Evolutionary conservation across 1,140 invertebrate species (phyloP).

Genomic region (Orchesella cincta): DNA sequence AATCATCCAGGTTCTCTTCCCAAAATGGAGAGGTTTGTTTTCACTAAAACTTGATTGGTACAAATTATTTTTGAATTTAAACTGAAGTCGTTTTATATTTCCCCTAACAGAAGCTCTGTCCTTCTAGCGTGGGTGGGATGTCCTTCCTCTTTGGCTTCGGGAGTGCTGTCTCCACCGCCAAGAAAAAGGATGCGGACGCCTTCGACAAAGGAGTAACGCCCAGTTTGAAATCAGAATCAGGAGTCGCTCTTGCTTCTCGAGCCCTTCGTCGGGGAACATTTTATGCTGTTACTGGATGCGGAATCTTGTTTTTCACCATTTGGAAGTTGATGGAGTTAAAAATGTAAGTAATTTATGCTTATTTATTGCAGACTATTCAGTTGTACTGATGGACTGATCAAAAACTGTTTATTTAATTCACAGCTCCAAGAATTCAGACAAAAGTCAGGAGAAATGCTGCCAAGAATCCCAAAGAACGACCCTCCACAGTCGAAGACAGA

Average conservation of each 20-base stretch:
- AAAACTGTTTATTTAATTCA: too few relatives aligned
- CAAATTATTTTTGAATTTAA: too few relatives aligned
- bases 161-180: slow-evolving; percentile 71
- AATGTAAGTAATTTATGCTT: slow-evolving; percentile 68
- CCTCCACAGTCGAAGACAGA: slow-evolving; percentile 80
- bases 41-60: too few relatives aligned
- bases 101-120: slow-evolving; percentile 77
- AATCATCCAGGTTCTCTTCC: too few relatives aligned
- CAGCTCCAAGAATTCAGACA: slow-evolving; percentile 59
- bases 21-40: too few relatives aligned
- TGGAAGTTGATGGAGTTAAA: slow-evolving; percentile 84
- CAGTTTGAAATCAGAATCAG: slow-evolving; percentile 64
- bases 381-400: neutral
- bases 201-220: slow-evolving; percentile 71
- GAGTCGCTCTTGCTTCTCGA: slow-evolving; percentile 73
- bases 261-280: slow-evolving; percentile 84
- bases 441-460: slow-evolving; percentile 64
- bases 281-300: slow-evolving; percentile 79
- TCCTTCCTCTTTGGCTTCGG: slow-evolving; percentile 81
- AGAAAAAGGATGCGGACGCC: slow-evolving; percentile 75
- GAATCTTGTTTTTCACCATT: slow-evolving; percentile 76
- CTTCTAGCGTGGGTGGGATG: slow-evolving; percentile 73
- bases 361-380: slow-evolving; percentile 10
- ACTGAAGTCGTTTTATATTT: too few relatives aligned
- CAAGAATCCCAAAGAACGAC: slow-evolving; percentile 76